These are phyloP conservation scores for Alloplasta piceator DNA, from an alignment of 2,888 invertebrate genomes.

Conservation along the genomic window DNA sequence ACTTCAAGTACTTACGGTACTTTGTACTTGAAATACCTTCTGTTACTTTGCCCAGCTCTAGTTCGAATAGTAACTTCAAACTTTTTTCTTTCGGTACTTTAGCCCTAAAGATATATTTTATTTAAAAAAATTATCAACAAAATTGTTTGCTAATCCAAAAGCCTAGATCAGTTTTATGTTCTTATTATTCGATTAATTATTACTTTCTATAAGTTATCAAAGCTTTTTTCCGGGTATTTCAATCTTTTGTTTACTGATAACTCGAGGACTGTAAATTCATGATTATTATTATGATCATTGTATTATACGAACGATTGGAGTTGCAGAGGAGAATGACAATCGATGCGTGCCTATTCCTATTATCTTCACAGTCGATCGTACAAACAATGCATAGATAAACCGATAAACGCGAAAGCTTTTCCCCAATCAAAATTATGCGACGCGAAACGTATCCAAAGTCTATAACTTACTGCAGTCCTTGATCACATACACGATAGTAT, in stretches of 20 bases:
- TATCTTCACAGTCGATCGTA: conserved; percentile 48
- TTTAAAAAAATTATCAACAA: no score
- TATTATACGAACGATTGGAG: conserved; percentile 15
- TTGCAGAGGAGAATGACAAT: conserved; percentile 11
- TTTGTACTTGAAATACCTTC: no score
- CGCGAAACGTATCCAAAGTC: conserved; percentile 26
- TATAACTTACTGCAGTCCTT: conserved; percentile 19
- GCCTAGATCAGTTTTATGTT: no score
- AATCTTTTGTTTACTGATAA: background rate
- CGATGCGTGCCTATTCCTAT: conserved; percentile 35
- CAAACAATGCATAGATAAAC: conserved; percentile 27
- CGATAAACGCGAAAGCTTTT: background rate
- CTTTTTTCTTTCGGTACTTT: no score
- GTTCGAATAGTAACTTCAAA: no score
- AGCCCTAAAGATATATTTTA: no score
- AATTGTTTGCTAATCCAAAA: no score
- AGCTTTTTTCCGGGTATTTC: no score
- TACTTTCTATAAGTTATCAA: no score
- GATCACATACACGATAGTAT: conserved; percentile 13
- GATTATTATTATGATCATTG: background rate
- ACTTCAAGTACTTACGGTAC: no score
- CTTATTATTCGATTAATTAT: no score
- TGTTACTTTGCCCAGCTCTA: no score
- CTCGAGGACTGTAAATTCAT: conserved; percentile 25
- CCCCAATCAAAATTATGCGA: conserved; percentile 17